phyloP scores from a whole-genome alignment of 2,113 vertebrate species.

The Pavo muticus region DNA sequence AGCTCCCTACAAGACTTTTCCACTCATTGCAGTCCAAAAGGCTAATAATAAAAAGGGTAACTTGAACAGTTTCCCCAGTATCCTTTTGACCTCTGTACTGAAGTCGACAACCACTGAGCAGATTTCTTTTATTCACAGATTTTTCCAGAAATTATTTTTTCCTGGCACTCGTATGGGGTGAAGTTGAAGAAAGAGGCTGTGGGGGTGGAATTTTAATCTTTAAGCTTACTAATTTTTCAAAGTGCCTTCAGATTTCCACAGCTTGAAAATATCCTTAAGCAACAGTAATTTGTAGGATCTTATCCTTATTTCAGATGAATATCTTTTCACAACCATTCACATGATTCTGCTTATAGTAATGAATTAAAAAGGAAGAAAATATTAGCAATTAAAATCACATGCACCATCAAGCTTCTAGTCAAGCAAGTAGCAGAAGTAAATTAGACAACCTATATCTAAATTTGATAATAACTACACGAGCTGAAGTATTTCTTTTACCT shows the following conservation, averaged over 20 bases:
- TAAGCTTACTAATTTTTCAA: background rate
- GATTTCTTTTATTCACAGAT: background rate
- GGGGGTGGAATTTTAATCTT: constrained; percentile 13
- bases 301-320: constrained; percentile 32
- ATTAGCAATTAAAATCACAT: constrained; percentile 39
- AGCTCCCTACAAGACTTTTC: background rate
- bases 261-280: constrained; percentile 30
- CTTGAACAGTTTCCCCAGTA: background rate
- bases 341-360: constrained; percentile 26
- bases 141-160: background rate
- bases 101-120: background rate
- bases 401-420: background rate
- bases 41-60: background rate
- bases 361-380: constrained; percentile 30
- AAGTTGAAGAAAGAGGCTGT: background rate
- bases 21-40: background rate
- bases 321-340: constrained; percentile 25
- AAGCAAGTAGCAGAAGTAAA: constrained; percentile 5
- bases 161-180: background rate
- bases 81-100: background rate
- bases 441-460: constrained; percentile 12
- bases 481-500: background rate
- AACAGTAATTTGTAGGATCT: constrained; percentile 17
- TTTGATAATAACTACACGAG: background rate
- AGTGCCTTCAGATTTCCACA: constrained; percentile 16